These are phyloP conservation scores for Embiotoca jacksoni DNA, from an alignment of 2,113 vertebrate species.

Conservation along the genomic window DNA sequence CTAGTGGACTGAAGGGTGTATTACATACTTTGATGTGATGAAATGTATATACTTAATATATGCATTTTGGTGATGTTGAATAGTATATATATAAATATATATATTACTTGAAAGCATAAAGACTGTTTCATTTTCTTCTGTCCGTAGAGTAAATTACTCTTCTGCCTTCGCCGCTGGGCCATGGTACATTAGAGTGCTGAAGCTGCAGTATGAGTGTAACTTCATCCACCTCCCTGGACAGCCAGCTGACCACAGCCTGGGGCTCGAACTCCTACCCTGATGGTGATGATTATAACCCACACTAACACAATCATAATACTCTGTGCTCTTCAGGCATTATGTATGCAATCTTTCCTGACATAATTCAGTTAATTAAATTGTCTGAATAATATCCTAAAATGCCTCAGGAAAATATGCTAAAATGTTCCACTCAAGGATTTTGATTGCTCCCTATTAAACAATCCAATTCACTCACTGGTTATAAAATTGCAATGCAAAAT, in stretches of 20 bases:
- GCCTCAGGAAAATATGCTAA: slow-evolving; percentile 31
- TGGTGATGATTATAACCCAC: slow-evolving; percentile 66
- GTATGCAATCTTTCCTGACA: slow-evolving; percentile 2
- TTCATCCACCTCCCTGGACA: slow-evolving; percentile 74
- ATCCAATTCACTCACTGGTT: slow-evolving; percentile 1
- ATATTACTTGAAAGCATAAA: not conserved
- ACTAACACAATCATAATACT: not conserved
- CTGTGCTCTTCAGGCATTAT: not conserved
- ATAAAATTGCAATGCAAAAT: slow-evolving; percentile 31
- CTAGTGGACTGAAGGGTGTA: no score
- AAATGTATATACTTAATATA: no score
- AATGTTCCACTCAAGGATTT: slow-evolving; percentile 23
- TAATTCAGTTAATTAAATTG: slow-evolving; percentile 36
- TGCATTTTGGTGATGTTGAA: no score
- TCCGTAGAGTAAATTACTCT: slow-evolving; percentile 14
- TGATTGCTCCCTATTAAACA: slow-evolving; percentile 43
- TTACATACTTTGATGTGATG: no score
- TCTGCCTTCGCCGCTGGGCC: slow-evolving; percentile 65
- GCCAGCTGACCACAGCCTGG: slow-evolving; percentile 79
- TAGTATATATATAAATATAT: no score
- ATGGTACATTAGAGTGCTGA: slow-evolving; percentile 79
- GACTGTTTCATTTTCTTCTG: not conserved
- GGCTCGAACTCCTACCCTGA: slow-evolving; percentile 74
- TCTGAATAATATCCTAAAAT: slow-evolving; percentile 28
- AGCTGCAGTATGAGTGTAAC: slow-evolving; percentile 81